Evolutionary conservation across 1,140 invertebrate species (phyloP).

Genomic region (Meloidogyne exigua): DNA sequence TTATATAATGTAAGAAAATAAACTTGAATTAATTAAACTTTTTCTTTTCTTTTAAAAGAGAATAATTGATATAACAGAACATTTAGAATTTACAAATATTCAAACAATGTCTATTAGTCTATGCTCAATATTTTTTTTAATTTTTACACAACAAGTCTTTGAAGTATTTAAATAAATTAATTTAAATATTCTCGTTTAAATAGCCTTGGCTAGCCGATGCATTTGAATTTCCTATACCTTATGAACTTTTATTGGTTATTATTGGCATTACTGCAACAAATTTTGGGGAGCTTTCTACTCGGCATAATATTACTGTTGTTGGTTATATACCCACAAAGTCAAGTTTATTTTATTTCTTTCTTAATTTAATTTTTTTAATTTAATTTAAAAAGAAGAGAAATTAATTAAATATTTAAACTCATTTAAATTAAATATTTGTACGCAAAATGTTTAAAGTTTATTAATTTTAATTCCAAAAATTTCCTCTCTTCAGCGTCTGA

Average conservation of each 20-base stretch:
- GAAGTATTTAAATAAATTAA: slow-evolving; percentile 13
- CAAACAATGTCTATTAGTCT: slow-evolving; percentile 52
- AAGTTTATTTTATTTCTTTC: background rate
- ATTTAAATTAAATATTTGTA: too few species aligned
- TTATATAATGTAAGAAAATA: slow-evolving; percentile 20
- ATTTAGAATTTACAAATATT: slow-evolving; percentile 41
- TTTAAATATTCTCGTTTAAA: background rate
- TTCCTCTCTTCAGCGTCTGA: too few species aligned
- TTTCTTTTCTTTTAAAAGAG: too few species aligned
- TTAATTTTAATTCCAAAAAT: too few species aligned
- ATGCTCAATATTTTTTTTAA: slow-evolving; percentile 51
- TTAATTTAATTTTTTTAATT: background rate
- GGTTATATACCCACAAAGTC: slow-evolving; percentile 60
- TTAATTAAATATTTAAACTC: too few species aligned
- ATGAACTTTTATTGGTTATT: slow-evolving; percentile 58
- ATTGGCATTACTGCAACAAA: slow-evolving; percentile 63
- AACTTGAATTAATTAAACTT: background rate
- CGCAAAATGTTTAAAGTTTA: too few species aligned
- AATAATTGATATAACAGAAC: slow-evolving; percentile 42
- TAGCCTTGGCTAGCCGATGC: slow-evolving; percentile 52
- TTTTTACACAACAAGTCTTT: slow-evolving; percentile 52
- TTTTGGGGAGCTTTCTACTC: slow-evolving; percentile 55
- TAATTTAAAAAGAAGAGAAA: too few species aligned
- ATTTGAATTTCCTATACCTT: slow-evolving; percentile 58
- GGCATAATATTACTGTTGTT: slow-evolving; percentile 54